phyloP scores from a whole-genome alignment of 2,113 vertebrate species.

The Coryphaenoides rupestris region DNA sequence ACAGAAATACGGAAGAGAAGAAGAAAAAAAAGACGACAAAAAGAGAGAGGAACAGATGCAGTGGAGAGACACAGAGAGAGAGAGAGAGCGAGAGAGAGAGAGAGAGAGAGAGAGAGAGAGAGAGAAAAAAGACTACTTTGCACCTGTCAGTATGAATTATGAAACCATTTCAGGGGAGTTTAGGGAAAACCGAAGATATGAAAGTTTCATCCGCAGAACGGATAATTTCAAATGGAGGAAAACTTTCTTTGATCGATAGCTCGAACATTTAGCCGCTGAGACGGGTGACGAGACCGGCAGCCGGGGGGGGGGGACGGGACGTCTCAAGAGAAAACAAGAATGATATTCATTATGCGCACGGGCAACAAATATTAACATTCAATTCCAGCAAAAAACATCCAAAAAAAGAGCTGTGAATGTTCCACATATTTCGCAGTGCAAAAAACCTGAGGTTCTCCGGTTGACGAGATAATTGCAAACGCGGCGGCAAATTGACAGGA shows the following conservation, averaged over 20 bases:
- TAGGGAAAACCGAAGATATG: conserved; percentile 1
- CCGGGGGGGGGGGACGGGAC: no score
- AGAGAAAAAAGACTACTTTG: not conserved
- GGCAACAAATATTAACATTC: no score
- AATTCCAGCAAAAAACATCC: no score
- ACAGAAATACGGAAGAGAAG: not conserved
- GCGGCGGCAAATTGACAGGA: conserved; percentile 28
- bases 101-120: not conserved
- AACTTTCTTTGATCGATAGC: no score
- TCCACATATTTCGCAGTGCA: no score
- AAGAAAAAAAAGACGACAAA: not conserved
- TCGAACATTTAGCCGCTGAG: no score
- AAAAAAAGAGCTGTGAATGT: no score
- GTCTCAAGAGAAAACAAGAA: no score
- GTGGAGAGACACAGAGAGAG: not conserved
- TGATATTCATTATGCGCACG: no score
- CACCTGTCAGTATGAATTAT: not conserved
- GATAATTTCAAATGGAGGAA: no score
- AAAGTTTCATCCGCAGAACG: not conserved
- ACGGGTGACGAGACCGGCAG: no score
- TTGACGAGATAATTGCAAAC: conserved; percentile 43
- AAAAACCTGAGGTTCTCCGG: conserved; percentile 8
- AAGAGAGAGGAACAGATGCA: not conserved
- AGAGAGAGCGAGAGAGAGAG: no score
- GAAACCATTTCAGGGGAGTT: not conserved